Conservation (phyloP, 1,140 invertebrate species). For the Leguminivora glycinivorella region DNA sequence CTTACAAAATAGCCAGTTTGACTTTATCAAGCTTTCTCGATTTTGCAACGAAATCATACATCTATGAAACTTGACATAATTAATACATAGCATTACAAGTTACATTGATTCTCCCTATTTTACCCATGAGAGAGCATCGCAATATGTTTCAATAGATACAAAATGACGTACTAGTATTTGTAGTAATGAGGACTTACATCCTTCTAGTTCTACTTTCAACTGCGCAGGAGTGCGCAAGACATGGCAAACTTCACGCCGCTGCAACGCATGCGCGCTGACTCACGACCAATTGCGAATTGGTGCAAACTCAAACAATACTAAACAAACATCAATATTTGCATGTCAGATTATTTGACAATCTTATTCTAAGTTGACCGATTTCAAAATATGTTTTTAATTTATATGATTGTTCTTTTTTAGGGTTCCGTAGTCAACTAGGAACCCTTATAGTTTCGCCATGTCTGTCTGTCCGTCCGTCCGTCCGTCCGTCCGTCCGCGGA, state of each 20-base stretch:
- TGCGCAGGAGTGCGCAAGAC: conserved; percentile 13
- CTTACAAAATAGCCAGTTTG: not conserved
- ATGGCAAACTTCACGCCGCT: not conserved
- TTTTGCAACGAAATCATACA: not conserved
- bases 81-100: conserved; percentile 14
- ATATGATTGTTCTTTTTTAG: not conserved
- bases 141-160: not conserved
- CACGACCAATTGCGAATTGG: conserved; percentile 18
- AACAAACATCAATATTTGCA: not conserved
- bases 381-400: not conserved
- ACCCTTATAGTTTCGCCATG: too few relatives aligned
- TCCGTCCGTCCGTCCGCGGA: too few relatives aligned
- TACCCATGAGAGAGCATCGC: conserved; percentile 17
- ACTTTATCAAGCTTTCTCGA: not conserved
- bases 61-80: not conserved
- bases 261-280: conserved; percentile 9
- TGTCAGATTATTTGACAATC: not conserved
- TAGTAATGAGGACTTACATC: not conserved
- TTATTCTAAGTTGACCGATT: not conserved
- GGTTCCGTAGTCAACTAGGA: too few relatives aligned
- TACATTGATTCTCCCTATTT: conserved; percentile 18
- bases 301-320: conserved; percentile 21
- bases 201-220: not conserved
- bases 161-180: not conserved
- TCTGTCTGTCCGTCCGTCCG: too few relatives aligned